phyloP scores from a whole-genome alignment of 2,113 vertebrate species.

The Phoenicopterus ruber region DNA sequence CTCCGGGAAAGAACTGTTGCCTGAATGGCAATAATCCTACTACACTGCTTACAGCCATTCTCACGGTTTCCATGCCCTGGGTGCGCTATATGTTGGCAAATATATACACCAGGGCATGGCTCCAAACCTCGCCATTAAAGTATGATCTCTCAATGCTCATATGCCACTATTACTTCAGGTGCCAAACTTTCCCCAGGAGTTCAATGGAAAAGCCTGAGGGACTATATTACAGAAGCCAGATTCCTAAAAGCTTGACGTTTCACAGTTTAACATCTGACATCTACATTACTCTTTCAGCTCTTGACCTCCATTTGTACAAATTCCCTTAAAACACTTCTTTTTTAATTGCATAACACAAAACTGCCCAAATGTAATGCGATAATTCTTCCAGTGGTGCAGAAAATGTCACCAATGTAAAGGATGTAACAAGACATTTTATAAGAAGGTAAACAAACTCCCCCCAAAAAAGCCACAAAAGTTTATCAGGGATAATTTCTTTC shows the following conservation, averaged over 20 bases:
- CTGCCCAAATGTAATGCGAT: background rate
- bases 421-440: background rate
- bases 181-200: conserved; percentile 56
- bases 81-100: background rate
- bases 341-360: background rate
- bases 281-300: background rate
- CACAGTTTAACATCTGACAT: conserved; percentile 1
- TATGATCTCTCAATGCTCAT: background rate
- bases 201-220: conserved; percentile 32
- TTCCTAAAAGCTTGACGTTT: background rate
- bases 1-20: background rate
- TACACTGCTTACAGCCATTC: rapidly evolving
- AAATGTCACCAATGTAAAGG: background rate
- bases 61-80: background rate
- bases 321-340: background rate
- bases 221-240: background rate
- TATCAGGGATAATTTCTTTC: background rate
- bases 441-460: background rate
- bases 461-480: background rate
- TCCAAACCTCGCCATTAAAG: background rate
- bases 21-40: background rate
- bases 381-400: background rate
- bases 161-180: background rate
- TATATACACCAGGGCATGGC: background rate
- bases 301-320: background rate